phyloP scores from a whole-genome alignment of 2,113 vertebrate genomes.

The Tapirus terrestris region DNA sequence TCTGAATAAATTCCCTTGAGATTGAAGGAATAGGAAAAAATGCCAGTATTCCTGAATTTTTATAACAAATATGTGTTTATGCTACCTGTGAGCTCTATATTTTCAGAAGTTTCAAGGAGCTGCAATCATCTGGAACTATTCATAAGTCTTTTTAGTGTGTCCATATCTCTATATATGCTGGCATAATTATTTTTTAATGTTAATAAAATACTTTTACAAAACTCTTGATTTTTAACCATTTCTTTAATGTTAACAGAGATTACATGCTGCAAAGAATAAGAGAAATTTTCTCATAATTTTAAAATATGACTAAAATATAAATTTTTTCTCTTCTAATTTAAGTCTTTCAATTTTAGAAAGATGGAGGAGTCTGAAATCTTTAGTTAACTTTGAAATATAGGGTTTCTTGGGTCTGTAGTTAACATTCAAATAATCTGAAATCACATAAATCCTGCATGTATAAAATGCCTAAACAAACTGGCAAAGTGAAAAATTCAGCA shows the following conservation, averaged over 20 bases:
- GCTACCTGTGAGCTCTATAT: not conserved
- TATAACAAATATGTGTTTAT: not conserved
- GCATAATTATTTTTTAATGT: not conserved
- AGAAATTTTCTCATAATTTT: not conserved
- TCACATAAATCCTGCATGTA: not conserved
- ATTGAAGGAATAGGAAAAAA: not conserved
- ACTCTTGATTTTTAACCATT: not conserved
- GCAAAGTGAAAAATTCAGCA: not conserved
- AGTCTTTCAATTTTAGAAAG: not conserved
- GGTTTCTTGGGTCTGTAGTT: not conserved
- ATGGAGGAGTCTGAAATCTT: not conserved
- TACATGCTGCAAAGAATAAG: not conserved
- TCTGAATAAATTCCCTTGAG: not conserved
- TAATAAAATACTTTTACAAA: not conserved
- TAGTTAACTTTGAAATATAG: not conserved
- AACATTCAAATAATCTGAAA: not conserved
- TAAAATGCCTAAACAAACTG: not conserved
- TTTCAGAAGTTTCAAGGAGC: constrained; percentile 15
- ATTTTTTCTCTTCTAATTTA: not conserved
- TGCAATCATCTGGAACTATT: not conserved
- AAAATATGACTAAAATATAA: not conserved
- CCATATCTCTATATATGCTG: not conserved
- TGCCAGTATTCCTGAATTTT: not conserved
- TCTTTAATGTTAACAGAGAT: not conserved
- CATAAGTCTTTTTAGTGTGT: not conserved